These are phyloP conservation scores for Chloroceryle aenea DNA, from an alignment of 2,113 vertebrate genomes.

Conservation along the genomic window DNA sequence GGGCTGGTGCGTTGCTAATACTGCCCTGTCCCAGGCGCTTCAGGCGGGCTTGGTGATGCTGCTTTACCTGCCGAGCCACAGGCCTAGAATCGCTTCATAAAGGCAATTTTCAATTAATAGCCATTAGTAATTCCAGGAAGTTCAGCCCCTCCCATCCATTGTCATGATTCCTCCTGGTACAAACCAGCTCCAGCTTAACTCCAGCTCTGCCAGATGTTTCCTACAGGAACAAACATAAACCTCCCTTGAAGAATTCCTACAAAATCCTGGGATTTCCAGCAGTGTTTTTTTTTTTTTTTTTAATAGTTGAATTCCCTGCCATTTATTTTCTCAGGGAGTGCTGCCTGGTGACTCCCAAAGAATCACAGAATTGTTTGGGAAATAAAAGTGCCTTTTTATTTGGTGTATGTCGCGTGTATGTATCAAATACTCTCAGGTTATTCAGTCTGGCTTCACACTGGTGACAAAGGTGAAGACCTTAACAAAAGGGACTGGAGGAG, in stretches of 20 bases:
- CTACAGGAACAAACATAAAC: fast-evolving
- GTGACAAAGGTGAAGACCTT: too few relatives aligned
- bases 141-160: neutral
- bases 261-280: neutral
- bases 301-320: neutral
- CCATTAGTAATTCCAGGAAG: neutral
- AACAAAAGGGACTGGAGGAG: neutral
- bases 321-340: neutral
- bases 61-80: too few relatives aligned
- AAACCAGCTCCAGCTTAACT: neutral
- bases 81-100: too few relatives aligned
- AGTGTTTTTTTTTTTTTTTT: neutral
- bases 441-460: neutral
- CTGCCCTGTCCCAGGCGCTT: too few relatives aligned
- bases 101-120: neutral
- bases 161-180: fast-evolving
- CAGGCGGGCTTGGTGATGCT: too few relatives aligned
- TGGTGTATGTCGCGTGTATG: fast-evolving
- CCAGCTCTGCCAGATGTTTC: neutral
- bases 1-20: too few relatives aligned
- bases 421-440: neutral
- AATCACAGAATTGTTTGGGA: too few relatives aligned
- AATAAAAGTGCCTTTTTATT: neutral
- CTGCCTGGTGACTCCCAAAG: neutral
- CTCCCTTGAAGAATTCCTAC: too few relatives aligned